phyloP scores from a whole-genome alignment of 2,797 vertebrate genomes.

The Corythornis leucogaster region DNA sequence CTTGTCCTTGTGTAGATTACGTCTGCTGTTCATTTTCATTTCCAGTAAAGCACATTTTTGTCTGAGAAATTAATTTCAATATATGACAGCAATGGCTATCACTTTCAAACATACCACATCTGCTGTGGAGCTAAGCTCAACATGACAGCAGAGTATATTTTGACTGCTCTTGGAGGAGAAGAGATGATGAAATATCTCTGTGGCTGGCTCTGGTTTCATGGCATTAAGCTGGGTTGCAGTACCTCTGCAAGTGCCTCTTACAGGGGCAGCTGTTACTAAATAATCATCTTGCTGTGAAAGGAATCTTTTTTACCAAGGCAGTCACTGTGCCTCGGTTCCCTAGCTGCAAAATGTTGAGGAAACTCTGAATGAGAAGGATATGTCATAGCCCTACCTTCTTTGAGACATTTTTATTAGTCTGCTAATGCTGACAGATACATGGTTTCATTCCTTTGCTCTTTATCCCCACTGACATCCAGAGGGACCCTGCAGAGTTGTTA shows the following conservation, averaged over 20 bases:
- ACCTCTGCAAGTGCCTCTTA: background rate
- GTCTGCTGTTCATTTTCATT: background rate
- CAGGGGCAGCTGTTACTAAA: background rate
- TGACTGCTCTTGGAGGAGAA: background rate
- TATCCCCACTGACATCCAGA: background rate
- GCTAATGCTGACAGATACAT: background rate
- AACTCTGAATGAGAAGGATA: background rate
- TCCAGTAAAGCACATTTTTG: constrained; percentile 10
- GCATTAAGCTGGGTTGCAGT: background rate
- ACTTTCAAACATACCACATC: background rate
- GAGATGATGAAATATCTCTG: background rate
- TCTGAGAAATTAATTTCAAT: constrained; percentile 41
- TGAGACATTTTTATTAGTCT: background rate
- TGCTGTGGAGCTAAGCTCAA: background rate
- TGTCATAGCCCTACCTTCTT: background rate
- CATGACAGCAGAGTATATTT: background rate
- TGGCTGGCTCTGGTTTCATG: background rate
- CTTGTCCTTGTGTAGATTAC: background rate
- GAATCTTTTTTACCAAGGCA: background rate
- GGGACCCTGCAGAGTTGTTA: background rate
- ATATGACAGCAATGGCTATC: background rate
- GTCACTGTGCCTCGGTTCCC: background rate
- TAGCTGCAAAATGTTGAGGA: background rate
- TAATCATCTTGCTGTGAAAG: background rate
- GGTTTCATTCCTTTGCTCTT: background rate